Conservation (phyloP, 2,888 invertebrate species). For the Siphlonurus alternatus region DNA sequence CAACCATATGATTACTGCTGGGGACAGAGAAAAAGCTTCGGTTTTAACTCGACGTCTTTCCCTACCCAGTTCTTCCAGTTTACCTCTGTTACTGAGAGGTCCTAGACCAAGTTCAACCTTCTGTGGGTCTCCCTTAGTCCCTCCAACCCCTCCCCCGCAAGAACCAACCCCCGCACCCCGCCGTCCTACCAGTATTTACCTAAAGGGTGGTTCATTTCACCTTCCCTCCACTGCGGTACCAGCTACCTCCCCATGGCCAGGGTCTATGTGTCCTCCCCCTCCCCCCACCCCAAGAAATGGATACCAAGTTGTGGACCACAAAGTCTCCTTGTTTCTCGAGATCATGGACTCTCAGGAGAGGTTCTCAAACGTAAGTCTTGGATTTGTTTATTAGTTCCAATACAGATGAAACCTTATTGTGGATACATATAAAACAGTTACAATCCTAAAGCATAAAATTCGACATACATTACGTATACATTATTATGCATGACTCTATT, state of each 20-base stretch:
- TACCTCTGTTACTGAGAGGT: slow-evolving; percentile 28
- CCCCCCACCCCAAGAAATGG: slow-evolving; percentile 39
- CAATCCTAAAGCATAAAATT: too few relatives aligned
- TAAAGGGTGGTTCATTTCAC: neutral
- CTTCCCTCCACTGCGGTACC: neutral
- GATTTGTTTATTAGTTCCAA: too few relatives aligned
- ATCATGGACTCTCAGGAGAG: slow-evolving; percentile 67
- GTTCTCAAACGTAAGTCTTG: slow-evolving; percentile 54
- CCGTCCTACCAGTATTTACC: slow-evolving; percentile 27
- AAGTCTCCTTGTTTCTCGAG: slow-evolving; percentile 61
- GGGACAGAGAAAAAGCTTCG: neutral
- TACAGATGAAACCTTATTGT: too few relatives aligned
- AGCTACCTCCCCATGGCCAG: slow-evolving; percentile 1
- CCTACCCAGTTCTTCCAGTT: slow-evolving; percentile 24
- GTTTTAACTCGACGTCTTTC: slow-evolving; percentile 26
- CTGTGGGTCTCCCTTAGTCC: slow-evolving; percentile 30
- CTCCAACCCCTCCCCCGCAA: slow-evolving; percentile 30
- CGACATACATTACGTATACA: too few relatives aligned
- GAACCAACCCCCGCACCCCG: slow-evolving; percentile 48
- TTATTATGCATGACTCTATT: too few relatives aligned
- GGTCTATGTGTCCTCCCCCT: slow-evolving; percentile 13
- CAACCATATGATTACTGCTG: too few relatives aligned
- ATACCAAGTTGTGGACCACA: slow-evolving; percentile 59
- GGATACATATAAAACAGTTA: too few relatives aligned
- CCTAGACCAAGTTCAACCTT: slow-evolving; percentile 46